Conservation (phyloP, 1,140 invertebrate species). For the Diabrotica virgifera region DNA sequence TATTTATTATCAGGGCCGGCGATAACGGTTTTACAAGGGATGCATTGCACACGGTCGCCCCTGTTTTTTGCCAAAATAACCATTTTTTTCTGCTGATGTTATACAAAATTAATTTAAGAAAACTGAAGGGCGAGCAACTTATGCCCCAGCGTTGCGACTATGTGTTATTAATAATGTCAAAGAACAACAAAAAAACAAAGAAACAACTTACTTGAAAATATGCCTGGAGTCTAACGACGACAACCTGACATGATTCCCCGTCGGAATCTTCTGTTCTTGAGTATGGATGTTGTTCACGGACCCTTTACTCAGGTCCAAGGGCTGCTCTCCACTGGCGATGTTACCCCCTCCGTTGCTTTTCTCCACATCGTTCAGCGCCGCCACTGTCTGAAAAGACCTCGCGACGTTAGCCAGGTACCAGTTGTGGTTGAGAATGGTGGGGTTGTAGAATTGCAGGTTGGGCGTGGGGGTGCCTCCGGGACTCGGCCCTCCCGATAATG, state of each 20-base stretch:
- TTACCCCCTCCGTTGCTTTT: slow-evolving; percentile 26
- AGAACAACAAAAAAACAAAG: too few species aligned
- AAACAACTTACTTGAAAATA: slow-evolving; percentile 66
- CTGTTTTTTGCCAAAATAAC: too few species aligned
- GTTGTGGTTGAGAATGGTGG: slow-evolving; percentile 35
- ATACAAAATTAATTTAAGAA: too few species aligned
- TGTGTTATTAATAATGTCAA: too few species aligned
- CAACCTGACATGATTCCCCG: slow-evolving; percentile 43
- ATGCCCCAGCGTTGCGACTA: too few species aligned
- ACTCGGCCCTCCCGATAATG: slow-evolving; percentile 53
- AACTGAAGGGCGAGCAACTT: too few species aligned
- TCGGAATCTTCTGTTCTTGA: slow-evolving; percentile 23
- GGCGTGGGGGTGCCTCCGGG: slow-evolving; percentile 36
- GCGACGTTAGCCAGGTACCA: slow-evolving; percentile 41
- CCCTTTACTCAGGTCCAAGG: slow-evolving; percentile 72
- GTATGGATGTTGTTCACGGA: slow-evolving; percentile 26
- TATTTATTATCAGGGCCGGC: too few species aligned
- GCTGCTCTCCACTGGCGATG: slow-evolving; percentile 59
- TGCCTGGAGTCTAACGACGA: slow-evolving; percentile 61
- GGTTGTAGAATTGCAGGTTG: slow-evolving; percentile 40
- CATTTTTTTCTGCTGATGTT: too few species aligned
- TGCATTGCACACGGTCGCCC: too few species aligned
- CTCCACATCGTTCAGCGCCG: slow-evolving; percentile 11
- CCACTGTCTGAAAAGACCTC: slow-evolving; percentile 38
- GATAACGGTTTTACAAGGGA: too few species aligned